Evolutionary conservation across 2,113 vertebrate genomes (phyloP).

Genomic region (Menidia beryllina): DNA sequence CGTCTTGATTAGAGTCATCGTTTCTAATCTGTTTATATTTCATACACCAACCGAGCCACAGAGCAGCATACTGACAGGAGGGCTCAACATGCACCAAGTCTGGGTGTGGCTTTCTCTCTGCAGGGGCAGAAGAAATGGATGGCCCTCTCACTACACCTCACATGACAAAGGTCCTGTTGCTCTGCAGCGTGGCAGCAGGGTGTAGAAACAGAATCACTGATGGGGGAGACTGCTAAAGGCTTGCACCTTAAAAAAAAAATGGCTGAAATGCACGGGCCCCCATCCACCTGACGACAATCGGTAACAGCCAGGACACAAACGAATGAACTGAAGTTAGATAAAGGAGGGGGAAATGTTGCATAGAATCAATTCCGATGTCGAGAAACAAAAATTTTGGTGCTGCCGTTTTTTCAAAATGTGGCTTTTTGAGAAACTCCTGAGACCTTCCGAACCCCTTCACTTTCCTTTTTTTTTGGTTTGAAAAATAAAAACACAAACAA

Average conservation of each 20-base stretch:
- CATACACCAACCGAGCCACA: conserved; percentile 81
- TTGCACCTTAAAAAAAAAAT: conserved; percentile 26
- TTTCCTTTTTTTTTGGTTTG: conserved; percentile 67
- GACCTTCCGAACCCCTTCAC: conserved; percentile 59
- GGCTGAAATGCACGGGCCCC: conserved; percentile 33
- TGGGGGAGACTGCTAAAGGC: conserved; percentile 33
- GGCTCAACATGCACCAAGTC: conserved; percentile 89
- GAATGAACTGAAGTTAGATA: not conserved
- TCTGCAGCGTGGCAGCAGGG: conserved; percentile 54
- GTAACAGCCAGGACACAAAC: conserved; percentile 39
- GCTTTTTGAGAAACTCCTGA: conserved; percentile 70
- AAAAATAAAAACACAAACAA: conserved; percentile 35
- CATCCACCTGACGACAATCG: conserved; percentile 32
- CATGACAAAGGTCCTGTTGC: conserved; percentile 30
- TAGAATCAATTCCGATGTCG: conserved; percentile 77
- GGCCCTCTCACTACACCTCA: conserved; percentile 14
- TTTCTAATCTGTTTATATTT: conserved; percentile 46
- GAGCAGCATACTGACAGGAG: conserved; percentile 85
- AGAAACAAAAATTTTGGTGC: conserved; percentile 70
- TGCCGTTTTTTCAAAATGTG: conserved; percentile 59
- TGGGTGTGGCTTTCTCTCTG: conserved; percentile 52
- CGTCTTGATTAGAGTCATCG: conserved; percentile 40
- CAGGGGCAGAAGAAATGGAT: conserved; percentile 35
- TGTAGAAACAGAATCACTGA: conserved; percentile 41
- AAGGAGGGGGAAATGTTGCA: conserved; percentile 74